A percentile compares a stretch with the other conserved stretches of the same genome.
Evolutionary conservation across 2,888 invertebrate genomes (phyloP).

Genomic region (Drosophila aldrichi): DNA sequence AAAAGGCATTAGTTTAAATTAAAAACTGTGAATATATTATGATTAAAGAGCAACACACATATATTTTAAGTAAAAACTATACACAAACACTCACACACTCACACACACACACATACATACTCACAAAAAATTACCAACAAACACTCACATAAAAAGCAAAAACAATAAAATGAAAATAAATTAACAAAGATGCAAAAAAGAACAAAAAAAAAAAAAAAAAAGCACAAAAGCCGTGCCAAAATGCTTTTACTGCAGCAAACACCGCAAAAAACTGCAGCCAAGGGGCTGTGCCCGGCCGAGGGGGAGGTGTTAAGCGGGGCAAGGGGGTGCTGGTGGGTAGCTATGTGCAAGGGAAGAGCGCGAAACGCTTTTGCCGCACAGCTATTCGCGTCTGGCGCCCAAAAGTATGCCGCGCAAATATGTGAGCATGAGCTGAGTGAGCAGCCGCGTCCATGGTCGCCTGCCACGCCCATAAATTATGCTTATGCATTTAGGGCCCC

Average conservation of each 20-base stretch:
- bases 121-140: conserved; percentile 17
- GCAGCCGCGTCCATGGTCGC: conserved; percentile 2
- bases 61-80: conserved; percentile 69
- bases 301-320: not conserved
- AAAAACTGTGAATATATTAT: conserved; percentile 76
- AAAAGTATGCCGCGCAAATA: conserved; percentile 74
- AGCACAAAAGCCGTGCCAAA: conserved; percentile 65
- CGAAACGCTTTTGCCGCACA: conserved; percentile 43
- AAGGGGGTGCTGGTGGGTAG: not conserved
- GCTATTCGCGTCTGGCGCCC: conserved; percentile 54
- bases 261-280: conserved; percentile 16
- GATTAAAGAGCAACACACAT: conserved; percentile 71
- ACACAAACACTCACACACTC: conserved; percentile 20
- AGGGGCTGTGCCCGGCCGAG: not conserved
- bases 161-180: conserved; percentile 72
- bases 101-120: not conserved
- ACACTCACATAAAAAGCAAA: conserved; percentile 46
- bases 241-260: conserved; percentile 69
- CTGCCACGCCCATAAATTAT: conserved; percentile 64
- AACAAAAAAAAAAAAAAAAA: conserved; percentile 43
- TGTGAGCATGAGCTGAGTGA: conserved; percentile 49
- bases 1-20: conserved; percentile 68
- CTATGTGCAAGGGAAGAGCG: conserved; percentile 47
- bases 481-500: conserved; percentile 70
- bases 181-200: conserved; percentile 48